Evolutionary conservation across 2,113 vertebrate species (phyloP).

Genomic region (Alaudala cheleensis): DNA sequence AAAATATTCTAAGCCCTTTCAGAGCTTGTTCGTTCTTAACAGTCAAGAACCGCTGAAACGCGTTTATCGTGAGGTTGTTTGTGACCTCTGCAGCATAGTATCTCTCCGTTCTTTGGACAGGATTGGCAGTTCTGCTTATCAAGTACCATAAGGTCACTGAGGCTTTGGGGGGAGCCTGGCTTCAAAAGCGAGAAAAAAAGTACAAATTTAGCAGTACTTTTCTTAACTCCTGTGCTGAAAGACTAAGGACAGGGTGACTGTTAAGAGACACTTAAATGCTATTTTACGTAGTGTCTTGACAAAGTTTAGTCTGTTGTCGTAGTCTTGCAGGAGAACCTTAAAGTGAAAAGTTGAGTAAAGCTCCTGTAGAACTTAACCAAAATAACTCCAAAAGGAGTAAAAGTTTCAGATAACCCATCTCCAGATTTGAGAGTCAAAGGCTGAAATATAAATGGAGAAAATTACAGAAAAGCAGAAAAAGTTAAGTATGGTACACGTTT

Average conservation of each 20-base stretch:
- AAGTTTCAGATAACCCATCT: not conserved
- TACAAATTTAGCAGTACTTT: not conserved
- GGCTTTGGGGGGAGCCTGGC: not conserved
- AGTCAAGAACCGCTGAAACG: not conserved
- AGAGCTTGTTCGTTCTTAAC: not conserved
- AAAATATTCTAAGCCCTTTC: fast-evolving
- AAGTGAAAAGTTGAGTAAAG: not conserved
- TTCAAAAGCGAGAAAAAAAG: not conserved
- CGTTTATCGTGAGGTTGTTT: not conserved
- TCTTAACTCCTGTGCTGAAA: not conserved
- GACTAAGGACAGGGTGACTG: not conserved
- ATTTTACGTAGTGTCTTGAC: not conserved
- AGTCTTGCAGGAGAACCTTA: not conserved
- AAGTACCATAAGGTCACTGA: fast-evolving
- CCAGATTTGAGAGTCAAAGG: not conserved
- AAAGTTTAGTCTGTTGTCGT: not conserved
- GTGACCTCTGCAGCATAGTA: fast-evolving
- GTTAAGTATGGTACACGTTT: fast-evolving
- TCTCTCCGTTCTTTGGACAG: fast-evolving
- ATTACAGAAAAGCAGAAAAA: not conserved
- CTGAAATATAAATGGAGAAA: not conserved
- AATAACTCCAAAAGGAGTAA: not conserved
- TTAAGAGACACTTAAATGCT: not conserved
- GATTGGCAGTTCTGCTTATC: not conserved
- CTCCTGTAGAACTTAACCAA: not conserved